Evolutionary conservation across 2,797 vertebrate species (phyloP), one percentile per base, ranked within the genome.

Genomic region (Stomatorhinus walkeri): DNA sequence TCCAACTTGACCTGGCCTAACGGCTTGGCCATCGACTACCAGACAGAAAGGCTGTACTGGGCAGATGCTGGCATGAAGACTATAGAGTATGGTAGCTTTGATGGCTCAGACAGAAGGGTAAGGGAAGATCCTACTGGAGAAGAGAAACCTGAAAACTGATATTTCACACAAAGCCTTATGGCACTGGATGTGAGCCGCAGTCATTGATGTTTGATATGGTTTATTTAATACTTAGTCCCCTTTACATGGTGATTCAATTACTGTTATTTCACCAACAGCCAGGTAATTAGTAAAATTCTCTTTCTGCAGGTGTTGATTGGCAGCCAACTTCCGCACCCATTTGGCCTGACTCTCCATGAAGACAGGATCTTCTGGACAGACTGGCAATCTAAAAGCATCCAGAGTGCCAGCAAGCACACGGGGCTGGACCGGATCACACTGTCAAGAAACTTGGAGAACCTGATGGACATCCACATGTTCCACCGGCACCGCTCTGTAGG

Each of bases 391-490:
- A 99, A 99, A 94, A 99, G 97, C 94, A 99, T 99, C 92, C 97
- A 99, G 94, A 99, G 97, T 0, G 97, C 98, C 0, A 95, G 98
- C 87, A 97, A 98, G 88, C 93, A 95, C 68, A 98, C 96, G 0
- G 98, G 98, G 19, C 93, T 97, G 90, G 96, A 95, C 24, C 95
- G 97, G 52, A 94, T 95, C 90, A 97, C 96, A 0, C 94, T 99
- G 88, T 96, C 96, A 0, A 97, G 98, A 91, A 99, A 99, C 93
- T 94, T 99, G 93, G 98, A 99, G 93, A 99, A 99, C 92, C 97
- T 99, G 90, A 99, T 99, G 98, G 98, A 99, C 94, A 99, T 99
- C 89, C 98, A 99, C 52, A 97, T 99, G 95, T 99, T 99, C 94
- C 97, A 99, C 92, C 95, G 95, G 14, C 96, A 95, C 76, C 95